Percentiles rank a stretch among this genome's conserved stretches.
Conservation (phyloP, 35 echinoderm and acorn worm species). For the Holothuria glaberrima region DNA sequence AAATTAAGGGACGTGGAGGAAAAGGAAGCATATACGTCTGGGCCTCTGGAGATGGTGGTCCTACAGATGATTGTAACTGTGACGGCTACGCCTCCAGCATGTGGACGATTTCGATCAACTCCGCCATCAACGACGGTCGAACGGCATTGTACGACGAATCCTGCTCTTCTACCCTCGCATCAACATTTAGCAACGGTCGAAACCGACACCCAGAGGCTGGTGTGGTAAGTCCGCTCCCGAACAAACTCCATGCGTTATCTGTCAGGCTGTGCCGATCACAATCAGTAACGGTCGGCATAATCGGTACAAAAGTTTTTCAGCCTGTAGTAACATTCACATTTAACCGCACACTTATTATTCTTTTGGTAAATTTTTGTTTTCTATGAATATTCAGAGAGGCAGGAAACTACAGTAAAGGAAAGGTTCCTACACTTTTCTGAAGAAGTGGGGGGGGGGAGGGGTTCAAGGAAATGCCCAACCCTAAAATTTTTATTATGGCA, state of each 20-base stretch:
- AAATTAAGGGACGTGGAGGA: conserved; percentile 77
- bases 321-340: too few species aligned
- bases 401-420: too few species aligned
- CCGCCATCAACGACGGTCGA: conserved; percentile 95
- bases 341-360: too few species aligned
- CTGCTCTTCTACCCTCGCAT: conserved; percentile 95
- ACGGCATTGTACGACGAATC: conserved; percentile 99
- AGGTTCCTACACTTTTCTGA: too few species aligned
- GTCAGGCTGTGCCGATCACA: not conserved
- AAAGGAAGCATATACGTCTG: conserved; percentile 94
- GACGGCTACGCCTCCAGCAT: conserved; percentile 99
- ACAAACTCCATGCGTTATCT: not conserved
- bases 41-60: conserved; percentile 98
- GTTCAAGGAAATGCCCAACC: too few species aligned
- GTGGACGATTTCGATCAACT: conserved; percentile 99
- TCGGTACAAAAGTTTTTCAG: too few species aligned
- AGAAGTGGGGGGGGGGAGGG: too few species aligned
- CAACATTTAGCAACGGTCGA: conserved; percentile 96
- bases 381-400: too few species aligned
- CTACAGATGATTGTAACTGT: conserved; percentile 97
- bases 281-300: not conserved
- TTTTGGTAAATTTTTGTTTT: too few species aligned
- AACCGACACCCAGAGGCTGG: conserved; percentile 97
- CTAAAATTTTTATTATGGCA: too few species aligned
- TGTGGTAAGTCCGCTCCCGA: conserved; percentile 71